phyloP scores from a whole-genome alignment of 2,113 vertebrate species.

The Synchiropus splendidus region DNA sequence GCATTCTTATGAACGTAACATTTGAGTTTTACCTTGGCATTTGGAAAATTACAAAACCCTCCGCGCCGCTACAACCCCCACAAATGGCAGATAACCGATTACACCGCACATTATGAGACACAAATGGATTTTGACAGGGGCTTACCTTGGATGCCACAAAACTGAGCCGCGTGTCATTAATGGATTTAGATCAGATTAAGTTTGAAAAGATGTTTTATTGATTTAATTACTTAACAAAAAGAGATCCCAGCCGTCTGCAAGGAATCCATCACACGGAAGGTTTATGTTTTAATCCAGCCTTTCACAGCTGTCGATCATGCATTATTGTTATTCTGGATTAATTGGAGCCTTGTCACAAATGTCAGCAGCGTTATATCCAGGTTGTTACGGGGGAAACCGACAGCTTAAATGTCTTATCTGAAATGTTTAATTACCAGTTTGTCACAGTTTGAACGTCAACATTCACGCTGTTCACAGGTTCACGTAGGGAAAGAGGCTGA shows the following conservation, averaged over 20 bases:
- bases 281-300: constrained; percentile 45
- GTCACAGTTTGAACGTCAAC: no score
- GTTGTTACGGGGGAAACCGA: constrained; percentile 26
- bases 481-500: no score
- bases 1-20: no score
- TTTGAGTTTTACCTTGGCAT: no score
- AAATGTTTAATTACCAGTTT: constrained; percentile 2
- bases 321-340: constrained; percentile 33
- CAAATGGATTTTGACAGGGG: no score
- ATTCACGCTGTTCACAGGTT: no score
- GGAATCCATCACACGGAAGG: constrained; percentile 53
- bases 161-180: no score
- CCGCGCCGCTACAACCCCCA: no score
- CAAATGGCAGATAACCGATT: no score
- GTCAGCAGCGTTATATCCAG: constrained; percentile 22
- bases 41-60: no score
- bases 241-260: constrained; percentile 31
- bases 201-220: constrained; percentile 45
- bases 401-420: constrained; percentile 16
- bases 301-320: constrained; percentile 32
- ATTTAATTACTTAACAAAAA: constrained; percentile 66
- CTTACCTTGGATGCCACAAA: no score
- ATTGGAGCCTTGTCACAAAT: constrained; percentile 40
- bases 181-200: constrained; percentile 34
- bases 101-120: no score